Percentiles rank a stretch among this genome's conserved stretches.
Conservation (phyloP, 1,140 invertebrate genomes). For the Diuraphis noxia region DNA sequence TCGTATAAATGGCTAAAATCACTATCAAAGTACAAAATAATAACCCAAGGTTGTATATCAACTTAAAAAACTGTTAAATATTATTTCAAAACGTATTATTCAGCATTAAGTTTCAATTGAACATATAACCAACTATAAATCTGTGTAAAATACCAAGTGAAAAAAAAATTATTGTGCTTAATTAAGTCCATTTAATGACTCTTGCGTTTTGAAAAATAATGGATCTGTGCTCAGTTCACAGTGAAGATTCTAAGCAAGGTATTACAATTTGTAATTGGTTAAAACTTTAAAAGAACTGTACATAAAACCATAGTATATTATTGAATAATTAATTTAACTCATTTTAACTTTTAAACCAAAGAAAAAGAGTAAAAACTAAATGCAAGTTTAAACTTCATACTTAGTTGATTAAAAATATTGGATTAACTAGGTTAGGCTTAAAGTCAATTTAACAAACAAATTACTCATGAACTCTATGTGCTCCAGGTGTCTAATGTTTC, state of each 20-base stretch:
- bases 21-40: neutral
- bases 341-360: neutral
- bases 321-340: neutral
- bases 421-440: neutral
- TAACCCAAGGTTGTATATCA: neutral
- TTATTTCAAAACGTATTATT: conserved; percentile 2
- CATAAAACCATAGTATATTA: neutral
- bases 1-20: neutral
- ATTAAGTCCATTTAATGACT: neutral
- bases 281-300: neutral
- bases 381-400: neutral
- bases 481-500: too few relatives aligned
- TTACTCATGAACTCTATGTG: too few relatives aligned
- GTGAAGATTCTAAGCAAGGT: neutral
- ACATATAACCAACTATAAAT: neutral
- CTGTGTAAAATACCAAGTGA: neutral
- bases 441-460: too few relatives aligned
- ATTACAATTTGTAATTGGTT: neutral
- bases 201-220: neutral
- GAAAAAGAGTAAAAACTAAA: neutral
- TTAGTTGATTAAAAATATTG: neutral
- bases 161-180: neutral
- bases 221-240: neutral
- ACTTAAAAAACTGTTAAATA: neutral
- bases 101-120: neutral